A percentile compares a stretch with the other conserved stretches of the same genome.
Evolutionary conservation across 2,888 invertebrate genomes (phyloP).

Genomic region (Carterocephalus palaemon): DNA sequence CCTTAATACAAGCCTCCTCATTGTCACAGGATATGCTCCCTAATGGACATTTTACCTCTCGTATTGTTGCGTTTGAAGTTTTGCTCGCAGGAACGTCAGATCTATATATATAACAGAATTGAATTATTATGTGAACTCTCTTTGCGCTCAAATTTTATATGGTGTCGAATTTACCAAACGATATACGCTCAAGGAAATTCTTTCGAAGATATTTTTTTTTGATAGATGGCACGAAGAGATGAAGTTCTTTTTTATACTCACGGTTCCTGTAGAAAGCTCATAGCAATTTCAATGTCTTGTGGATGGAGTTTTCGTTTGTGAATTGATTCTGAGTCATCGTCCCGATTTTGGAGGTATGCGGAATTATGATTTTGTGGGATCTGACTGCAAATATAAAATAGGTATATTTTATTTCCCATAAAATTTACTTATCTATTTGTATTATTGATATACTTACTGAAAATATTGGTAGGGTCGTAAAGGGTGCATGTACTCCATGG

Average conservation of each 20-base stretch:
- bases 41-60: slow-evolving; percentile 49
- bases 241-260: too few relatives aligned
- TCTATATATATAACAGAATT: too few relatives aligned
- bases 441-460: slow-evolving; percentile 1
- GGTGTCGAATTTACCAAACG: too few relatives aligned
- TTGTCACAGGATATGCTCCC: slow-evolving; percentile 50
- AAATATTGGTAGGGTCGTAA: slow-evolving; percentile 27
- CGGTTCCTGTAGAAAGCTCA: slow-evolving; percentile 29
- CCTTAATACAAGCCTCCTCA: slow-evolving; percentile 74
- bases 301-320: slow-evolving; percentile 49
- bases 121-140: too few relatives aligned
- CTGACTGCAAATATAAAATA: slow-evolving; percentile 37
- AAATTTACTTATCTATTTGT: not conserved
- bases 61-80: slow-evolving; percentile 38
- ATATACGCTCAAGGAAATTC: too few relatives aligned
- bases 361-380: slow-evolving; percentile 31
- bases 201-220: too few relatives aligned
- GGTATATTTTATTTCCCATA: not conserved
- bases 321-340: slow-evolving; percentile 32
- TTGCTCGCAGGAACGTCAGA: slow-evolving; percentile 33
- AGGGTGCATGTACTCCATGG: slow-evolving; percentile 33
- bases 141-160: too few relatives aligned
- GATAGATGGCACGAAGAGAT: too few relatives aligned
- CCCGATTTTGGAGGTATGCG: slow-evolving; percentile 42
- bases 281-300: slow-evolving; percentile 60